Conservation (phyloP, 2,888 invertebrate species). For the Tipula lateralis region DNA sequence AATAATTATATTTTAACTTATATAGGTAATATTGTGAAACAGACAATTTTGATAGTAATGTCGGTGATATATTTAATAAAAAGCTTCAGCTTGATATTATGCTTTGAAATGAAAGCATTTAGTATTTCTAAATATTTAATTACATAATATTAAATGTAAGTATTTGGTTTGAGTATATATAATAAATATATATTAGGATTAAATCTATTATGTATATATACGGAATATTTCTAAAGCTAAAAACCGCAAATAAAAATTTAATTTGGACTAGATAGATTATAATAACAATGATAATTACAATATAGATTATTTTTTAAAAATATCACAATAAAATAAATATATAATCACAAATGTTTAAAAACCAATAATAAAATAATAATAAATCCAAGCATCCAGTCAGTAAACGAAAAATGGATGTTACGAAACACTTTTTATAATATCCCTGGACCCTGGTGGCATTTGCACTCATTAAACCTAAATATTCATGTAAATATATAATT, state of each 20-base stretch:
- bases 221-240: not conserved
- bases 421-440: not conserved
- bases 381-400: not conserved
- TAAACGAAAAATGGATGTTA: not conserved
- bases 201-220: not conserved
- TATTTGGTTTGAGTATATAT: not conserved
- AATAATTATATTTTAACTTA: too few species aligned
- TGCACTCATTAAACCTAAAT: not conserved
- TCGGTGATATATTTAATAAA: not conserved
- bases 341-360: slow-evolving; percentile 7
- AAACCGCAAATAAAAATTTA: not conserved
- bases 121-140: too few species aligned
- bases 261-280: slow-evolving; percentile 13
- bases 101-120: too few species aligned
- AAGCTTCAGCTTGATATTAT: not conserved
- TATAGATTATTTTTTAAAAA: not conserved
- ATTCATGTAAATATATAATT: not conserved
- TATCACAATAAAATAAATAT: slow-evolving; percentile 24
- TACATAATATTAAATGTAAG: not conserved
- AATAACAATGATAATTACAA: not conserved
- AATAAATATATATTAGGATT: not conserved
- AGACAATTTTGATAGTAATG: too few species aligned
- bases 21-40: too few species aligned
- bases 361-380: not conserved
- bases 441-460: not conserved